Evolutionary conservation across 2,113 vertebrate genomes (phyloP).

Genomic region (Etheostoma cragini): DNA sequence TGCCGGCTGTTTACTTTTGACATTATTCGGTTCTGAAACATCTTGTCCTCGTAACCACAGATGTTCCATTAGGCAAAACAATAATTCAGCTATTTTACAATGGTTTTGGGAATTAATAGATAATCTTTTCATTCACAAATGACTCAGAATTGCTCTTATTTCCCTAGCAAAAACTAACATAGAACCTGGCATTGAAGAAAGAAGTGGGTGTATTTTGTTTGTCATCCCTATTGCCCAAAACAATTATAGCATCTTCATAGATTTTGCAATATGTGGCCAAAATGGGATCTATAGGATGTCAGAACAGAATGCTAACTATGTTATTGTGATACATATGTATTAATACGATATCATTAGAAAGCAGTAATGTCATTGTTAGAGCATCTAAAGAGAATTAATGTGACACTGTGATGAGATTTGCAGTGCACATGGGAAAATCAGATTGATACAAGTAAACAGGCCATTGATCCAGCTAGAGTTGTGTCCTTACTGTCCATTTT

Average conservation of each 20-base stretch:
- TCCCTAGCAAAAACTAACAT: constrained; percentile 19
- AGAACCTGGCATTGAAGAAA: constrained; percentile 19
- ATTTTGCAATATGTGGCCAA: constrained; percentile 13
- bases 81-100: constrained; percentile 34
- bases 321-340: constrained; percentile 31
- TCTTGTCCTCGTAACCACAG: constrained; percentile 23
- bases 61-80: constrained; percentile 34
- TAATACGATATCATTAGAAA: constrained; percentile 18
- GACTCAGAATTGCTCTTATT: constrained; percentile 25
- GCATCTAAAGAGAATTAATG: constrained; percentile 18
- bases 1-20: constrained; percentile 35
- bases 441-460: constrained; percentile 41
- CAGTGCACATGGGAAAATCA: constrained; percentile 22
- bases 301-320: constrained; percentile 6
- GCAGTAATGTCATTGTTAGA: constrained; percentile 35
- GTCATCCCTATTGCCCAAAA: constrained; percentile 9
- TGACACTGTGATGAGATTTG: neutral
- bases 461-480: constrained; percentile 41
- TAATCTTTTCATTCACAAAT: constrained; percentile 27
- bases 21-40: constrained; percentile 29
- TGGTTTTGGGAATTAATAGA: constrained; percentile 11
- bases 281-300: neutral
- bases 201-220: neutral
- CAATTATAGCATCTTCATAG: constrained; percentile 32
- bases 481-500: constrained; percentile 43